phyloP scores from a whole-genome alignment of 2,888 invertebrate species.

The Leucozona laternaria region DNA sequence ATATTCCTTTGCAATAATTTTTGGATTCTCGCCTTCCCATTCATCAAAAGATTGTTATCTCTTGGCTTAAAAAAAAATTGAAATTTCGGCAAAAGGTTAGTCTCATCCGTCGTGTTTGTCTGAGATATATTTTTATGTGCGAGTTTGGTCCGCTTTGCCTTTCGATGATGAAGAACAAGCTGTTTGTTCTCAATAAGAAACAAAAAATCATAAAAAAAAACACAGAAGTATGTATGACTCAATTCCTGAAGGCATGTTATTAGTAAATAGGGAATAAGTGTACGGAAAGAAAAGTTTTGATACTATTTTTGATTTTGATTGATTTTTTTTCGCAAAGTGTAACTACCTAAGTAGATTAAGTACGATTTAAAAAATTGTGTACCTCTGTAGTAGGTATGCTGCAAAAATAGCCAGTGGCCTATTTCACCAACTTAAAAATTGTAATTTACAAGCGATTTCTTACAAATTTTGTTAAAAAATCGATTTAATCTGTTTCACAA shows the following conservation, averaged over 20 bases:
- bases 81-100: conserved; percentile 46
- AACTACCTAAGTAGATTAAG: no score
- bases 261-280: conserved; percentile 1
- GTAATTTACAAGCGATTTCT: no score
- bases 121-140: background rate
- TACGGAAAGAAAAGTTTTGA: conserved; percentile 12
- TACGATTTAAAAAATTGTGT: no score
- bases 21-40: conserved; percentile 60
- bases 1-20: conserved; percentile 56
- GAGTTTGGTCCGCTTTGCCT: conserved; percentile 5
- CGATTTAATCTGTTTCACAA: no score
- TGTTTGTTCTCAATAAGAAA: background rate
- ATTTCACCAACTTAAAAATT: no score
- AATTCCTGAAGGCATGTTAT: conserved; percentile 37
- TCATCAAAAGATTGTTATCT: conserved; percentile 72
- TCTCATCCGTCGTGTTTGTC: background rate
- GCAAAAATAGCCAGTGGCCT: no score
- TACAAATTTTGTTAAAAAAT: no score
- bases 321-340: no score
- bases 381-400: no score
- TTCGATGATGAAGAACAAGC: conserved; percentile 43
- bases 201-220: conserved; percentile 8
- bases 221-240: no score
- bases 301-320: no score
- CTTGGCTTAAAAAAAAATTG: conserved; percentile 11